phyloP scores from a whole-genome alignment of 2,797 vertebrate genomes.

The Acestrorhynchus altus region DNA sequence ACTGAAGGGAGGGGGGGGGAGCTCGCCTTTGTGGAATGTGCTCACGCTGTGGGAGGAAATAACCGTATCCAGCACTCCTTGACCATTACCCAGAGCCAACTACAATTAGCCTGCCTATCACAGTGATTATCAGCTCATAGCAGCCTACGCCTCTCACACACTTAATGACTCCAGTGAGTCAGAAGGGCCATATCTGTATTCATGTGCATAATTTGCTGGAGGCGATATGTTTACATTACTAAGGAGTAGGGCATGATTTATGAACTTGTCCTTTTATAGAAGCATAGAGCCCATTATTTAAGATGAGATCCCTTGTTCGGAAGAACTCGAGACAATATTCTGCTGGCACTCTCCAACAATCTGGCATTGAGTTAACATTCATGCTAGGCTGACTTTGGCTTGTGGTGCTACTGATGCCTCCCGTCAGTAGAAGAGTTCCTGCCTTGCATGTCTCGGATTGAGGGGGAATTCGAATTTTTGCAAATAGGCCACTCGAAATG shows the following conservation, averaged over 20 bases:
- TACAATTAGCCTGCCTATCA: conserved; percentile 53
- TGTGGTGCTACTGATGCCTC: background rate
- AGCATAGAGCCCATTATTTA: background rate
- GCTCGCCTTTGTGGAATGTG: conserved; percentile 44
- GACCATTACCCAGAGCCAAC: conserved; percentile 14
- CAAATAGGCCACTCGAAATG: too few relatives aligned
- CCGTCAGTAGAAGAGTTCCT: background rate
- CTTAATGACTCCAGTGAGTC: conserved; percentile 58
- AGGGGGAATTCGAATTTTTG: too few relatives aligned
- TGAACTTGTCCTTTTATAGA: background rate
- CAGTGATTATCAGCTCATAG: conserved; percentile 61
- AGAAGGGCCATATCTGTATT: conserved; percentile 6
- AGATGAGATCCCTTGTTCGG: background rate
- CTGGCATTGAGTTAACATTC: background rate
- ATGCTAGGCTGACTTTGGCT: background rate
- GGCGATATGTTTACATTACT: conserved; percentile 3
- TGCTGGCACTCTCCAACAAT: background rate
- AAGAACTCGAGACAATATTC: background rate
- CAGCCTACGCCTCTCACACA: conserved; percentile 45
- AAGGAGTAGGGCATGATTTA: background rate
- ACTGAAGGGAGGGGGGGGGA: background rate
- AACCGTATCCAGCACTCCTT: conserved; percentile 53
- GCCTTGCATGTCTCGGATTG: too few relatives aligned
- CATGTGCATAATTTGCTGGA: background rate
- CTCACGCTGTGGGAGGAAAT: conserved; percentile 56